These are phyloP conservation scores for Nycticorax nycticorax DNA, from an alignment of 2,113 vertebrate species.

Conservation along the genomic window DNA sequence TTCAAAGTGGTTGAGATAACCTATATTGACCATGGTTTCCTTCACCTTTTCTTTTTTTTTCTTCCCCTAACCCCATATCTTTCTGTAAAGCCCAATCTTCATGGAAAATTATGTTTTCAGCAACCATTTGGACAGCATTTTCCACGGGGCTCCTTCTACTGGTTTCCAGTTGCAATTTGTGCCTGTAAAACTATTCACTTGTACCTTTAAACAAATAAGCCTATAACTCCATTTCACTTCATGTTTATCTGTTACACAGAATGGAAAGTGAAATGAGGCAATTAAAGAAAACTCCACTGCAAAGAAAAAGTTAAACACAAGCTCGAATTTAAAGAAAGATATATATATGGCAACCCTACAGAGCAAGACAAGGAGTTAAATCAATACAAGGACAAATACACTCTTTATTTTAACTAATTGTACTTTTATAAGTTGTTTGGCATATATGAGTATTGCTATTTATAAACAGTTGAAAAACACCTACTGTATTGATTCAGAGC, in stretches of 20 bases:
- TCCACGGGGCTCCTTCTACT: neutral
- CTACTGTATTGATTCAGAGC: neutral
- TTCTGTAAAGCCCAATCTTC: neutral
- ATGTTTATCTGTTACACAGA: neutral
- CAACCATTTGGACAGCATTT: neutral
- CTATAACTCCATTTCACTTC: neutral
- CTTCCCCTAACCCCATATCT: neutral
- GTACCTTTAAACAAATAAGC: neutral
- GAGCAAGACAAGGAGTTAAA: neutral
- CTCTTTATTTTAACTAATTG: slow-evolving; percentile 26
- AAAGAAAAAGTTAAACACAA: neutral
- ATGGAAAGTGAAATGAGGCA: neutral
- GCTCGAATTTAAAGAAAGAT: neutral
- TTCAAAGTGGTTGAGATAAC: neutral
- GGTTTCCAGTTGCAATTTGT: neutral
- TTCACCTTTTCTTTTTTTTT: neutral
- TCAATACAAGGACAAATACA: slow-evolving; percentile 15
- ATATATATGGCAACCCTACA: neutral
- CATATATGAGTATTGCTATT: slow-evolving; percentile 15
- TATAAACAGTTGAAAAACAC: slow-evolving; percentile 32
- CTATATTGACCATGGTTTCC: neutral
- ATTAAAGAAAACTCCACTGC: neutral
- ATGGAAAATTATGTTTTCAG: neutral
- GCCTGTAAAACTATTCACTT: neutral
- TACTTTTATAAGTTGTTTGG: slow-evolving; percentile 34